These are phyloP conservation scores for Catalaphyllia jardinei DNA, from an alignment of 64 coral and sea anemone genomes.

Conservation along the genomic window DNA sequence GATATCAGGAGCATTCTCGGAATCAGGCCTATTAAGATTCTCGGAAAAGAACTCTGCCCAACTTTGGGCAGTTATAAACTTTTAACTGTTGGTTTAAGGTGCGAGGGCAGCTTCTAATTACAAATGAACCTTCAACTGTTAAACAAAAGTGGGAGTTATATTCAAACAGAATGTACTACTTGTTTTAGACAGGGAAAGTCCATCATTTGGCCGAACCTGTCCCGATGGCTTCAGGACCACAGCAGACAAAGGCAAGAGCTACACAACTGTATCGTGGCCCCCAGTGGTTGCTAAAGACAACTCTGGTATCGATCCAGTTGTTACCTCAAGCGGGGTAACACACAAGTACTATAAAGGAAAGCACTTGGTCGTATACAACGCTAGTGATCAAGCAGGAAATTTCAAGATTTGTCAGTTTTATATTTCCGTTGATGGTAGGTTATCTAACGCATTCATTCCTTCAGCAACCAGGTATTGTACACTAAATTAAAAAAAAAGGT, in stretches of 20 bases:
- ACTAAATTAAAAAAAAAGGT: no score
- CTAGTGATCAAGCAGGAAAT: constrained; percentile 58
- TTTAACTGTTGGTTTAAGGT: no score
- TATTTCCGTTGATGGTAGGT: constrained; percentile 54
- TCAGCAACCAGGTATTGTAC: no score
- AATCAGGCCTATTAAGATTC: no score
- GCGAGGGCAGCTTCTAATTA: no score
- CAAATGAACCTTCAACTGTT: neutral
- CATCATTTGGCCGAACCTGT: constrained; percentile 47
- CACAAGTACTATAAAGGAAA: constrained; percentile 21
- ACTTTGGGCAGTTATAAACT: no score
- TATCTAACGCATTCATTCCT: no score
- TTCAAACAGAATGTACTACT: neutral
- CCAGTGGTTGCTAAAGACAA: constrained; percentile 47
- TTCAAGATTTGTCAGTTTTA: constrained; percentile 24
- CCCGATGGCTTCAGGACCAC: neutral
- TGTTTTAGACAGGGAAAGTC: constrained; percentile 27
- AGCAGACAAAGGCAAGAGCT: constrained; percentile 21
- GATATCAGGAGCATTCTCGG: no score
- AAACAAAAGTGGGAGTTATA: neutral
- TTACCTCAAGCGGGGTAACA: constrained; percentile 2
- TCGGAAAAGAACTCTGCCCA: no score
- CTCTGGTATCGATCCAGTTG: constrained; percentile 17
- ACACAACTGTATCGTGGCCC: constrained; percentile 17
- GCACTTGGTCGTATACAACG: constrained; percentile 17